A percentile compares a stretch with the other conserved stretches of the same genome.
phyloP scores from a whole-genome alignment of 2,888 invertebrate species.

The Drosophila lutescens region DNA sequence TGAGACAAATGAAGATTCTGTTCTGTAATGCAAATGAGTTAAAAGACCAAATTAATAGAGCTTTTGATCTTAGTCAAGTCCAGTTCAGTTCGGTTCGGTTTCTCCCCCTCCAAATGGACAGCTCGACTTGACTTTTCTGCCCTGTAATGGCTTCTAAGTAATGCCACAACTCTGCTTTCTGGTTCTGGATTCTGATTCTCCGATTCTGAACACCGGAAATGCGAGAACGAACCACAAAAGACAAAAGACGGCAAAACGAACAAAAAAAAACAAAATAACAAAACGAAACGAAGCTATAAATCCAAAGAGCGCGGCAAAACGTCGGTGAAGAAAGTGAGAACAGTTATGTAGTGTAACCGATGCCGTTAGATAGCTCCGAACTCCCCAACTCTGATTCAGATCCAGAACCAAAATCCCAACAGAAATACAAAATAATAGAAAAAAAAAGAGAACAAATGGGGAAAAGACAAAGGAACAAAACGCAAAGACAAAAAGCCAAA shows the following conservation, averaged over 20 bases:
- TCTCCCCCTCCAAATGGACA: background rate
- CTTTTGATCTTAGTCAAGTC: slow-evolving; percentile 3
- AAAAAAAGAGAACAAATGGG: background rate
- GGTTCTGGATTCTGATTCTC: slow-evolving; percentile 16
- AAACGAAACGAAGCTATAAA: slow-evolving; percentile 25
- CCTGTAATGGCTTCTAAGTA: slow-evolving; percentile 49
- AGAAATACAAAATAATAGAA: background rate
- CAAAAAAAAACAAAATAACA: background rate
- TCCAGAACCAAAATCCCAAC: slow-evolving; percentile 37
- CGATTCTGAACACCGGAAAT: slow-evolving; percentile 64
- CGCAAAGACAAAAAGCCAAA: slow-evolving; percentile 54
- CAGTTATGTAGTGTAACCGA: slow-evolving; percentile 81
- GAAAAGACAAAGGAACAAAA: slow-evolving; percentile 4
- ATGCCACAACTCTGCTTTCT: slow-evolving; percentile 24
- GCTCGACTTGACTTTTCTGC: slow-evolving; percentile 23
- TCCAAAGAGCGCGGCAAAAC: slow-evolving; percentile 42
- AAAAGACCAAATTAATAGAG: slow-evolving; percentile 6
- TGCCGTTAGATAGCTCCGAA: slow-evolving; percentile 77
- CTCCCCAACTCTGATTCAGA: slow-evolving; percentile 48
- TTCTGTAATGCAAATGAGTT: slow-evolving; percentile 39
- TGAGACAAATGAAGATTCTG: slow-evolving; percentile 40
- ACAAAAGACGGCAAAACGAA: slow-evolving; percentile 41
- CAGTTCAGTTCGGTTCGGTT: slow-evolving; percentile 15
- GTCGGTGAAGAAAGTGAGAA: slow-evolving; percentile 77
- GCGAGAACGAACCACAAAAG: slow-evolving; percentile 53